Conservation (phyloP, 2,113 vertebrate species). For the Syrmaticus mikado region DNA sequence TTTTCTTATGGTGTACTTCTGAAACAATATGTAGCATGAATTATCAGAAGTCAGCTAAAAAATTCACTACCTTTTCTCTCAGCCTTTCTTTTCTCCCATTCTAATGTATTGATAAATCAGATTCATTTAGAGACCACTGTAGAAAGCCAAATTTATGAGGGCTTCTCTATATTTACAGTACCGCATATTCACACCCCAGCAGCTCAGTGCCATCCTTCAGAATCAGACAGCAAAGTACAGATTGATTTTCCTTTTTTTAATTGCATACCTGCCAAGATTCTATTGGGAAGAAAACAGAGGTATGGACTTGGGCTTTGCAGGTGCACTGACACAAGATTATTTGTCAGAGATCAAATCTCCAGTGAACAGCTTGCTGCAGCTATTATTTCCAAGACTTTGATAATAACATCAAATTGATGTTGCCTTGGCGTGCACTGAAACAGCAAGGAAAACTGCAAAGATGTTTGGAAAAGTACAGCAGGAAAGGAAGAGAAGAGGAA, state of each 20-base stretch:
- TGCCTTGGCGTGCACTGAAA: constrained; percentile 40
- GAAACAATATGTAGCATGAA: neutral
- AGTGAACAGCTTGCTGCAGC: constrained; percentile 34
- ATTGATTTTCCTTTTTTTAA: constrained; percentile 69
- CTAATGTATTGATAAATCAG: constrained; percentile 49
- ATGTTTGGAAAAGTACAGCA: constrained; percentile 34
- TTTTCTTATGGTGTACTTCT: neutral
- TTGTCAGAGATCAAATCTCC: constrained; percentile 68
- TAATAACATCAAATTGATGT: constrained; percentile 61
- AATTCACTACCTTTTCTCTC: neutral
- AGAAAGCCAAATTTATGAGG: neutral
- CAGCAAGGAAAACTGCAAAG: constrained; percentile 35
- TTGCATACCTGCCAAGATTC: constrained; percentile 47
- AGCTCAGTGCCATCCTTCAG: constrained; percentile 26
- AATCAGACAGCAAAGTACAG: constrained; percentile 51
- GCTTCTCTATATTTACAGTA: constrained; percentile 24
- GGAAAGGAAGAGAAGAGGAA: neutral
- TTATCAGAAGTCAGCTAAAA: constrained; percentile 27
- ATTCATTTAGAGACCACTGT: neutral
- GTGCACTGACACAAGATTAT: constrained; percentile 38
- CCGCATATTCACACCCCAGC: neutral
- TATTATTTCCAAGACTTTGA: constrained; percentile 62
- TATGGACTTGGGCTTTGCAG: constrained; percentile 19
- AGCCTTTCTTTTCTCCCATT: neutral
- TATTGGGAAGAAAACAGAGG: constrained; percentile 39